Evolutionary conservation across 2,113 vertebrate species (phyloP).

Genomic region (Seriola aureovittata): DNA sequence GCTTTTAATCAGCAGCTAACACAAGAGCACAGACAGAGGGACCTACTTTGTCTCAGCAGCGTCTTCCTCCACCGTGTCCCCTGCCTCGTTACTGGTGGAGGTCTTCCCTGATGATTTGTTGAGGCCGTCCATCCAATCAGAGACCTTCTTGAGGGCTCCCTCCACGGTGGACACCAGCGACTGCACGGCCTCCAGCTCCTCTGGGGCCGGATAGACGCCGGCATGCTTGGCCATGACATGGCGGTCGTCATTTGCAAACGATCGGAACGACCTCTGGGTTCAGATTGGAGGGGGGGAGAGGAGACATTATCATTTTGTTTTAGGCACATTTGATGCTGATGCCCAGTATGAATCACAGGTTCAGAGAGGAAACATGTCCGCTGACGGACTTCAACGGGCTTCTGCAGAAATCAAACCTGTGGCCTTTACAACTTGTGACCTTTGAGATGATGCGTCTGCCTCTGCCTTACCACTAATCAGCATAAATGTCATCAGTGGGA

Average conservation of each 20-base stretch:
- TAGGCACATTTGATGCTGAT: not conserved
- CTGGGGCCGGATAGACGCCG: constrained; percentile 91
- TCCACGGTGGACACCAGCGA: constrained; percentile 94
- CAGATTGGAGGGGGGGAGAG: not conserved
- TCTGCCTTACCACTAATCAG: not conserved
- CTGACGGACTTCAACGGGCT: constrained; percentile 12
- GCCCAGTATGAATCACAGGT: not conserved
- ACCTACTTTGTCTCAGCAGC: constrained; percentile 77
- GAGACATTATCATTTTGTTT: not conserved
- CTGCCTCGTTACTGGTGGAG: constrained; percentile 69
- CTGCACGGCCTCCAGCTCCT: constrained; percentile 94
- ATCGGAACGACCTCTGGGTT: constrained; percentile 70
- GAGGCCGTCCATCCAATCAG: constrained; percentile 90
- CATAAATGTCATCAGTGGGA: not conserved
- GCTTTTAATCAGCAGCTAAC: not conserved
- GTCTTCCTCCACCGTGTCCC: constrained; percentile 81
- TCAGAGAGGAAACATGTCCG: not conserved
- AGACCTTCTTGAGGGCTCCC: constrained; percentile 93
- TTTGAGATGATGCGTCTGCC: not conserved
- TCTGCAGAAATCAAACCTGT: constrained; percentile 3
- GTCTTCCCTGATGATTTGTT: constrained; percentile 87
- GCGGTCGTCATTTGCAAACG: constrained; percentile 87
- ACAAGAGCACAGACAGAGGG: not conserved
- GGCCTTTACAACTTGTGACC: constrained; percentile 5
- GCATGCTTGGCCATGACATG: constrained; percentile 96